Percentiles rank a stretch among this genome's conserved stretches.
Conservation (phyloP, 1,140 invertebrate species). For the Littorina saxatilis region DNA sequence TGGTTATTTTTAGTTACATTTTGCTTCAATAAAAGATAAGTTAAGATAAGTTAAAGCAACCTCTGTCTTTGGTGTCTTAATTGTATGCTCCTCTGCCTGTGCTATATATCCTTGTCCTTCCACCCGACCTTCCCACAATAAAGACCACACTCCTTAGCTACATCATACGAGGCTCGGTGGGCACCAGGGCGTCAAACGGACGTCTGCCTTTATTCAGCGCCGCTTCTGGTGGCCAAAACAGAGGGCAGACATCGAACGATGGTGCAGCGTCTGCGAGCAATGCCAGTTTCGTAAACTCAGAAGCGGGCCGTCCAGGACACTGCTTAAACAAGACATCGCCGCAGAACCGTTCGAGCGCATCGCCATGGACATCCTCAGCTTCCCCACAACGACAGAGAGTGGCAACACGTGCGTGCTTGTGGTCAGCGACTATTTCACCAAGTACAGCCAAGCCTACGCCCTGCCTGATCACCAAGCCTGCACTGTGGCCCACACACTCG, state of each 20-base stretch:
- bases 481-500: slow-evolving; percentile 59
- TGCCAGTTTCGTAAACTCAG: slow-evolving; percentile 9
- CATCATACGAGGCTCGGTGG: slow-evolving; percentile 34
- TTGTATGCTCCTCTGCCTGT: too few species aligned
- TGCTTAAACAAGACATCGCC: slow-evolving; percentile 35
- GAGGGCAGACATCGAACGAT: background rate
- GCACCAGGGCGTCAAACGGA: slow-evolving; percentile 42
- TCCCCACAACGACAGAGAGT: slow-evolving; percentile 50
- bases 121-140: too few species aligned
- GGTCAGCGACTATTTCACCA: slow-evolving; percentile 65
- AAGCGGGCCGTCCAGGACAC: slow-evolving; percentile 7
- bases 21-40: too few species aligned
- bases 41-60: too few species aligned
- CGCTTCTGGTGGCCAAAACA: slow-evolving; percentile 33
- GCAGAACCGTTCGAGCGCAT: slow-evolving; percentile 57
- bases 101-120: too few species aligned
- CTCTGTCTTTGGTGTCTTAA: too few species aligned
- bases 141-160: too few species aligned
- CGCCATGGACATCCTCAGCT: slow-evolving; percentile 68
- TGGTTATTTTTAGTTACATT: too few species aligned
- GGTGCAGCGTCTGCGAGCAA: background rate
- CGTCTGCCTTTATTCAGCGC: slow-evolving; percentile 12
- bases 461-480: slow-evolving; percentile 51
- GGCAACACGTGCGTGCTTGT: slow-evolving; percentile 64
- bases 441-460: slow-evolving; percentile 59